Percentiles rank a stretch among this genome's conserved stretches.
These are phyloP conservation scores for Eristalis arbustorum DNA, from an alignment of 2,888 invertebrate genomes.

Conservation along the genomic window DNA sequence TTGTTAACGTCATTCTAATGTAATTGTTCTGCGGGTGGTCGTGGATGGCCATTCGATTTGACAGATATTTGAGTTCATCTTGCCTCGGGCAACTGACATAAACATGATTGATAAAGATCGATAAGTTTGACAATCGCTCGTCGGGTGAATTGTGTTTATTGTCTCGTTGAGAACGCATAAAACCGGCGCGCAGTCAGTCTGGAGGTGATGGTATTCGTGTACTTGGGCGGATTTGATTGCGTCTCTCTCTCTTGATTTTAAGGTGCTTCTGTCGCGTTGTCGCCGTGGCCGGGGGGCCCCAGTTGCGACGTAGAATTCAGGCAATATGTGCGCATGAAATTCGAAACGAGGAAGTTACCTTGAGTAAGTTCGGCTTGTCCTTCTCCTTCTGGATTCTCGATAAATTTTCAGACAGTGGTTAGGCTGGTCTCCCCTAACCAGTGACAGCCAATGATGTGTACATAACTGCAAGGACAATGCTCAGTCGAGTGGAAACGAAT, in stretches of 20 bases:
- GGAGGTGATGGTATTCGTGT: background rate
- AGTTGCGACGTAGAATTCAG: background rate
- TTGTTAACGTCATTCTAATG: constrained; percentile 65
- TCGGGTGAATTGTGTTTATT: background rate
- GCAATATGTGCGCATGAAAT: constrained; percentile 48
- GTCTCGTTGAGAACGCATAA: background rate
- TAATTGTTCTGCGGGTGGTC: constrained; percentile 68
- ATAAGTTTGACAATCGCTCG: constrained; percentile 12
- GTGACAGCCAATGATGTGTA: constrained; percentile 40
- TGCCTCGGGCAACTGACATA: constrained; percentile 25
- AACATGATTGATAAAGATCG: constrained; percentile 57
- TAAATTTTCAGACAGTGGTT: constrained; percentile 34
- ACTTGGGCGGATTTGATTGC: background rate
- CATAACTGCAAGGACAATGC: constrained; percentile 58
- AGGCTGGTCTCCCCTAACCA: too few species aligned
- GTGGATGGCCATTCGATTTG: constrained; percentile 22
- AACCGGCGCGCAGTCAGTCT: background rate
- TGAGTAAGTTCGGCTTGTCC: constrained; percentile 39
- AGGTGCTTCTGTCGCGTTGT: background rate
- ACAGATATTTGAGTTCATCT: constrained; percentile 58
- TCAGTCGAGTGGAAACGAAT: constrained; percentile 56
- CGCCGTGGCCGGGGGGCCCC: background rate
- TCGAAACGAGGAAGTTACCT: constrained; percentile 68
- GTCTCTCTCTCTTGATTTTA: background rate
- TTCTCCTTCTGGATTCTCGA: constrained; percentile 37